These are phyloP conservation scores for Sinocyclocheilus anophthalmus DNA, from an alignment of 2,113 vertebrate genomes.

Conservation along the genomic window DNA sequence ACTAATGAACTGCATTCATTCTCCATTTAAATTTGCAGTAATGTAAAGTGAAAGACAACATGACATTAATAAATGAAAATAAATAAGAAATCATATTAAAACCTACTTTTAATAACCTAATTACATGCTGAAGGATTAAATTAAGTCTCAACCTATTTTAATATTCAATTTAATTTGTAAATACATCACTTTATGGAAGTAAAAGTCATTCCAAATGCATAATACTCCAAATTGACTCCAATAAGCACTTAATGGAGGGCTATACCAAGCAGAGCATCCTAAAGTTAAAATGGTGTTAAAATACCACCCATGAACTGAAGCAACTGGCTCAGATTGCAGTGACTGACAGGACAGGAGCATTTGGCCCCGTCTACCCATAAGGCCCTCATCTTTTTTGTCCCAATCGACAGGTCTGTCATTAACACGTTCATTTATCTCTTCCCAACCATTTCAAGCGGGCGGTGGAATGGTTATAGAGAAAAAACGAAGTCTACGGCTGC, in stretches of 20 bases:
- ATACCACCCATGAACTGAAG: conserved; percentile 4
- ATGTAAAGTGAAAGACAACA: neutral
- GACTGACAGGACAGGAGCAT: conserved; percentile 10
- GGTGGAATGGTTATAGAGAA: conserved; percentile 28
- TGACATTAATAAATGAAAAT: neutral
- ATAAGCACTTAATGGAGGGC: neutral
- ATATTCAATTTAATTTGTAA: neutral
- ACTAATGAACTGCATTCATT: neutral
- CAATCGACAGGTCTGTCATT: conserved; percentile 36
- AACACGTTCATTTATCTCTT: conserved; percentile 30
- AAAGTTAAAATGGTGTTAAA: conserved; percentile 18
- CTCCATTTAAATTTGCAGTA: neutral
- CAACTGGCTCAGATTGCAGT: conserved; percentile 11
- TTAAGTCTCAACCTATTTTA: neutral
- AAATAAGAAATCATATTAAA: neutral
- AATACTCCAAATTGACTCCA: neutral
- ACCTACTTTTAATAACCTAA: neutral
- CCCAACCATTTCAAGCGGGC: conserved; percentile 38
- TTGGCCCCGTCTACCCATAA: neutral
- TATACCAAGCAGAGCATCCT: neutral
- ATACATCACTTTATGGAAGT: neutral
- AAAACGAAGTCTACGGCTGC: conserved; percentile 21
- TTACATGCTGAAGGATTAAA: neutral
- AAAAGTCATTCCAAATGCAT: neutral
- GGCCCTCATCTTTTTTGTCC: conserved; percentile 15